Percentiles rank a stretch among this genome's conserved stretches.
phyloP scores from a whole-genome alignment of 2,797 vertebrate species.

The Megalops cyprinoides region DNA sequence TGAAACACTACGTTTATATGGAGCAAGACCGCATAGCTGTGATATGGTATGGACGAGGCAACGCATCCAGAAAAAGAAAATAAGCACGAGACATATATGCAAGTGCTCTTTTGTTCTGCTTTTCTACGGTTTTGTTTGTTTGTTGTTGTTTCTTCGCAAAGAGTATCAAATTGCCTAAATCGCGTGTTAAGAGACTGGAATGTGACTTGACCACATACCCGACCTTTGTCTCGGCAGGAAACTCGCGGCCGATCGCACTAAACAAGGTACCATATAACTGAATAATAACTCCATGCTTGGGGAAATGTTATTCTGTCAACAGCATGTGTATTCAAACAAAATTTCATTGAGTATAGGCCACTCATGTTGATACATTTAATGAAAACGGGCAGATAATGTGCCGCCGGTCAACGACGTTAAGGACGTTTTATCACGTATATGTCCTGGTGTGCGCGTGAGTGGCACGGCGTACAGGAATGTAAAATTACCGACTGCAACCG shows the following conservation, averaged over 20 bases:
- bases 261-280: background rate
- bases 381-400: too few species aligned
- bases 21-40: background rate
- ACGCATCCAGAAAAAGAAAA: background rate
- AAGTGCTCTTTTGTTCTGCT: background rate
- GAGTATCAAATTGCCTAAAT: conserved; percentile 47
- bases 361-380: too few species aligned
- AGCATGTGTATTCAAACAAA: background rate
- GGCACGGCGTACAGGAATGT: too few species aligned
- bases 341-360: too few species aligned
- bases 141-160: too few species aligned
- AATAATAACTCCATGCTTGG: background rate
- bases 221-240: conserved; percentile 22
- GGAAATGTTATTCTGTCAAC: background rate
- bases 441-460: too few species aligned
- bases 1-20: background rate
- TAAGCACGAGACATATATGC: background rate
- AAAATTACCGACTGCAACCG: too few species aligned
- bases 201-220: conserved; percentile 43
- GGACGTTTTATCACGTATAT: too few species aligned
- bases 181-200: conserved; percentile 50
- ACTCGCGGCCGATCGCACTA: background rate
- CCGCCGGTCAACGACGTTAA: too few species aligned
- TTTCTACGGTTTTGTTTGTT: conserved; percentile 13
- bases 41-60: background rate